A percentile compares a stretch with the other conserved stretches of the same genome.
phyloP scores from a whole-genome alignment of 2,888 invertebrate genomes.

The Strigamia transsilvanica region DNA sequence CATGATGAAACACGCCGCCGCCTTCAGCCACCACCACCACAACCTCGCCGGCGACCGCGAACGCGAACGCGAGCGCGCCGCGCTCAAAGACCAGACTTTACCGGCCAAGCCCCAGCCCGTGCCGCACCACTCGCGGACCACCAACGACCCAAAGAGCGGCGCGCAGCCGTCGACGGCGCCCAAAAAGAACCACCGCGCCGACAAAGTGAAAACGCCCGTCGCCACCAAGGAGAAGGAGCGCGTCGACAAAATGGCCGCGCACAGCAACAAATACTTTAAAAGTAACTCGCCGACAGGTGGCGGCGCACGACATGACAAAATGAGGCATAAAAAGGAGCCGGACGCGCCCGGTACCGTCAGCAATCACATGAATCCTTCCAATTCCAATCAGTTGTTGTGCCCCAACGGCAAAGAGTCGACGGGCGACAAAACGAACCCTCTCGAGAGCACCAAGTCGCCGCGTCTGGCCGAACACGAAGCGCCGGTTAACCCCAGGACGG shows the following conservation, averaged over 20 bases:
- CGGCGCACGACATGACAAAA: conserved; percentile 1
- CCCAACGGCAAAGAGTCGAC: background rate
- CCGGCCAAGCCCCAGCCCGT: background rate
- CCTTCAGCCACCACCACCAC: conserved; percentile 27
- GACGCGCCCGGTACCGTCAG: background rate
- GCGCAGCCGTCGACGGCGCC: background rate
- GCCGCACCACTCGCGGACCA: conserved; percentile 31
- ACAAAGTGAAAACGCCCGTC: conserved; percentile 11
- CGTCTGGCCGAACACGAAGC: background rate
- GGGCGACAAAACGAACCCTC: background rate
- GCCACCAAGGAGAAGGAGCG: background rate
- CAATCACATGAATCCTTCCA: conserved; percentile 41
- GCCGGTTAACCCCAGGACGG: background rate
- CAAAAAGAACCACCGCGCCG: conserved; percentile 3
- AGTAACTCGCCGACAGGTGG: background rate
- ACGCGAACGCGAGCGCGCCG: background rate
- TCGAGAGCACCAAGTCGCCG: background rate
- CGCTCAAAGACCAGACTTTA: conserved; percentile 33
- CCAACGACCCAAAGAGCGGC: background rate
- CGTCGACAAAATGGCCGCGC: conserved; percentile 15
- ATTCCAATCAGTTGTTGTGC: conserved; percentile 2
- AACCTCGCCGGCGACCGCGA: background rate
- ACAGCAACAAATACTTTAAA: conserved; percentile 15
- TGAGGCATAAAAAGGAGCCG: conserved; percentile 4
- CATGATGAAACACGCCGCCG: background rate